Evolutionary conservation across 53 echinoderm and acorn worm species (phyloP).

Genomic region (Luidia sarsii): DNA sequence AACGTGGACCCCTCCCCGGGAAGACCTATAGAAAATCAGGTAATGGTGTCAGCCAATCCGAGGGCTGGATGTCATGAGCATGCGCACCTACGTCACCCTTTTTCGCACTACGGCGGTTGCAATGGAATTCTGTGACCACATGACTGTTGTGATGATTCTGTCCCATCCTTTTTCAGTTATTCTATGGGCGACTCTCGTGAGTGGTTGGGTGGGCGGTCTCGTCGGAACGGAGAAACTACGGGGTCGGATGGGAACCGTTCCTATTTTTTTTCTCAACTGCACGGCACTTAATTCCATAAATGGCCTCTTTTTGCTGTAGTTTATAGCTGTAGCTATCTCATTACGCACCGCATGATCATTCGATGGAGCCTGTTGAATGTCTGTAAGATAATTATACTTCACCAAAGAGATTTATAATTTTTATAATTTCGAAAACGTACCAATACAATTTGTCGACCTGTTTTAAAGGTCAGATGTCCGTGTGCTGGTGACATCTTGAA

Average conservation of each 20-base stretch:
- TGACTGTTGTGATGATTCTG: too few relatives aligned
- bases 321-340: constrained; percentile 23
- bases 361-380: neutral
- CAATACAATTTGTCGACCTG: too few relatives aligned
- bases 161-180: neutral
- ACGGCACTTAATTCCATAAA: constrained; percentile 37
- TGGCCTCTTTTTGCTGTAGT: constrained; percentile 39
- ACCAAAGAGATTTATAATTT: too few relatives aligned
- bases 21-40: constrained; percentile 29
- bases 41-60: constrained; percentile 2
- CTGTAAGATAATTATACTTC: too few relatives aligned
- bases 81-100: constrained; percentile 29
- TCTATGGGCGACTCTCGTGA: too few relatives aligned
- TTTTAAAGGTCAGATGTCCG: too few relatives aligned
- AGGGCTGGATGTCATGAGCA: constrained; percentile 25
- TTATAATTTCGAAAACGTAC: too few relatives aligned
- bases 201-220: too few relatives aligned
- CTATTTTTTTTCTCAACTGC: neutral
- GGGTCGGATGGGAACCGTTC: too few relatives aligned
- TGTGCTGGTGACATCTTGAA: too few relatives aligned
- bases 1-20: constrained; percentile 23
- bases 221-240: too few relatives aligned
- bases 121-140: neutral
- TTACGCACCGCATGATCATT: constrained; percentile 42
- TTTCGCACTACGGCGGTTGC: constrained; percentile 13